A percentile compares a stretch with the other conserved stretches of the same genome.
Conservation (phyloP, 2,797 vertebrate species). For the Onychomys torridus region DNA sequence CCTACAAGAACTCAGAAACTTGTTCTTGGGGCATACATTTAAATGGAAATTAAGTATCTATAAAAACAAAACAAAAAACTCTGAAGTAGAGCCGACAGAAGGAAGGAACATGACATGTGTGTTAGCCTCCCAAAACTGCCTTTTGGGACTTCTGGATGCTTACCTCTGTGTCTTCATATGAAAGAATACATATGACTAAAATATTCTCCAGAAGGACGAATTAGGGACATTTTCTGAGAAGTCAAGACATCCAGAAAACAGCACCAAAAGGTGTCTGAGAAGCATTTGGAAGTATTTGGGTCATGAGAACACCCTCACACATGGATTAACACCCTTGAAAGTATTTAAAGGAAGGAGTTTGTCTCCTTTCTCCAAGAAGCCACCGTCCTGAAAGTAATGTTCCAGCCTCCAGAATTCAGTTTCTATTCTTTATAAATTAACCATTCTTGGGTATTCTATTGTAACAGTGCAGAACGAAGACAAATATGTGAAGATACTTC, state of each 20-base stretch:
- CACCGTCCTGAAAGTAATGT: too few species aligned
- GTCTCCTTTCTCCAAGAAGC: not conserved
- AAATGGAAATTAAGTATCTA: not conserved
- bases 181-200: not conserved
- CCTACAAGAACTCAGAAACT: not conserved
- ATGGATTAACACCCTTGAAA: not conserved
- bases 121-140: too few species aligned
- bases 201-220: not conserved
- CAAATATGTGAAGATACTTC: not conserved
- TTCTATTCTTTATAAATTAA: not conserved
- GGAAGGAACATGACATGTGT: too few species aligned
- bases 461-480: not conserved
- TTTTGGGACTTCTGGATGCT: not conserved
- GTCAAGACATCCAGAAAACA: not conserved
- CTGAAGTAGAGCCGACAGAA: not conserved
- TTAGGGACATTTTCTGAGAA: not conserved
- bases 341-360: not conserved
- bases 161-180: fast-evolving
- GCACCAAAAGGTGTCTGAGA: not conserved
- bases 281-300: not conserved
- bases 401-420: not conserved
- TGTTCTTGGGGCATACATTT: not conserved
- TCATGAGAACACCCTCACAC: not conserved
- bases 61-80: not conserved
- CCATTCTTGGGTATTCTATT: not conserved